Conservation (phyloP, 1,140 invertebrate species). For the Atopsyche davidsoni region DNA sequence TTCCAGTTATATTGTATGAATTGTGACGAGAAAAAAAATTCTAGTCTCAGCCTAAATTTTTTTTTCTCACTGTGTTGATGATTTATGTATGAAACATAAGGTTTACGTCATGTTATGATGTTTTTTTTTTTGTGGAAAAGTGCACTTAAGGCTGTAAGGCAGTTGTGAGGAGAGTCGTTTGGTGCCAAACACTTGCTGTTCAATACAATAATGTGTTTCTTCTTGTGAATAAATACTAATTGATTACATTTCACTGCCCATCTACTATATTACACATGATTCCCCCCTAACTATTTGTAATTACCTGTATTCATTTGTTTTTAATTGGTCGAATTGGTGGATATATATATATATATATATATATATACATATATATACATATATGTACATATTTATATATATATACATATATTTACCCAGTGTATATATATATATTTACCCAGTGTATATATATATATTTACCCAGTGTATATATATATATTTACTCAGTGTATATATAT, state of each 20-base stretch:
- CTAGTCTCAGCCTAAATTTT: background rate
- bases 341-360: too few relatives aligned
- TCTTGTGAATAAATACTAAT: conserved; percentile 26
- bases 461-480: too few relatives aligned
- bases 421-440: too few relatives aligned
- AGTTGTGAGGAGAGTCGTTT: conserved; percentile 7
- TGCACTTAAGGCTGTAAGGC: conserved; percentile 32
- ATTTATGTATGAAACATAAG: background rate
- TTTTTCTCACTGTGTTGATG: background rate
- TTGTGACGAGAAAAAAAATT: conserved; percentile 9
- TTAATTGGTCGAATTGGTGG: too few relatives aligned
- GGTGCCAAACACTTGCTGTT: conserved; percentile 5
- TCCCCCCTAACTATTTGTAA: background rate
- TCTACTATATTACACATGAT: too few relatives aligned
- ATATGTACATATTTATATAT: too few relatives aligned
- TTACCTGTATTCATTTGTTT: too few relatives aligned
- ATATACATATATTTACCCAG: too few relatives aligned
- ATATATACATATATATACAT: too few relatives aligned
- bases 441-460: too few relatives aligned
- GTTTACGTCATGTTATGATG: conserved; percentile 1
- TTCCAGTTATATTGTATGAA: background rate
- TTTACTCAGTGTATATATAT: too few relatives aligned
- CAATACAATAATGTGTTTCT: conserved; percentile 23
- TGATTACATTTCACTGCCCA: too few relatives aligned
- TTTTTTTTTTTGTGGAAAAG: conserved; percentile 30